Evolutionary conservation across 2,888 invertebrate species (phyloP), one percentile per base, ranked within the genome.

Genomic region (Athrips mouffetella): DNA sequence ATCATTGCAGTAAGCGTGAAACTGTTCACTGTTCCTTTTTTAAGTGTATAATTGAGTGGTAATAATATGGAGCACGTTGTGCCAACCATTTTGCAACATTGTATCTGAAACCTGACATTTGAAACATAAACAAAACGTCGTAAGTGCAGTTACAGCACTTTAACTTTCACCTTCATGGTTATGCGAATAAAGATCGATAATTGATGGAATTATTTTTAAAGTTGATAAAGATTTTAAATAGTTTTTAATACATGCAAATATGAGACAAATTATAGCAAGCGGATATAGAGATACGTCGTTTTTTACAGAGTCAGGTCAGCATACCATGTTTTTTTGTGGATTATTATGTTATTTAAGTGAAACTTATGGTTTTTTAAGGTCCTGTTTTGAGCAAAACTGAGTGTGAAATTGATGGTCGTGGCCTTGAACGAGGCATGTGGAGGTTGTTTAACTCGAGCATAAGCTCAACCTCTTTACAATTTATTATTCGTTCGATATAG

Each of bases 61-160:
- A 45, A 51, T 51, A 45, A 51, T 51, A 45, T 25, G 29, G 39
- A 11, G 15, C 45, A 29, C 21, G 27, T 5, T 25, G 37, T 15
- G 25, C 33, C 20, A 23, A 30, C 42, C 31, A 25, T 27, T 40
- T 49, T 49, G 52, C 52, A 49, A 52, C 52, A 45, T 13, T 47
- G 52, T 49, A 47, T 47, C 51, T 20, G 23, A 46, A 41, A 30
- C 44, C 16, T 45, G 45, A 49, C 40, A 45, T 5, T 11, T 35
- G 15, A 5, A 2, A 2, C 4, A 33, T 20, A 18, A 4, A 30
- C 21, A 37, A 30, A 44, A 44, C 11, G 30, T 7, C 37, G 13
- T 29, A 48, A 44, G 21, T 48, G 11, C 13, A 29, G 13, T 23
- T 21, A 16, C 2, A 18, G 6, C n/a, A 7, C 30, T 42, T 42